These are phyloP conservation scores for Phymatocera aterrima DNA, from an alignment of 2,888 invertebrate genomes.

Conservation along the genomic window DNA sequence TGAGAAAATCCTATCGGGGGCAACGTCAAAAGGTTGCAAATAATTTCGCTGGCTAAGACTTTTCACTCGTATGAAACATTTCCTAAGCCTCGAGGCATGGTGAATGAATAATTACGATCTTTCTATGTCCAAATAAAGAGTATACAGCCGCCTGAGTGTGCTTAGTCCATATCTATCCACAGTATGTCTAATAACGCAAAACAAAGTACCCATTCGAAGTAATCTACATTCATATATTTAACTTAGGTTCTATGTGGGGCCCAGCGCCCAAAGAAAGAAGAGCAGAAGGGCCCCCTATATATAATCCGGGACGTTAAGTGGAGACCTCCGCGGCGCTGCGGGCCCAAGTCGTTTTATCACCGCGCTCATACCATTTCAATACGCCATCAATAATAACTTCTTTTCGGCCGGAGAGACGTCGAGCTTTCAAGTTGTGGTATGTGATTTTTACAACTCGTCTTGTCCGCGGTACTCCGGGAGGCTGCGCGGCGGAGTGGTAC, in stretches of 20 bases:
- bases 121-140: background rate
- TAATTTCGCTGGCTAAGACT: no score
- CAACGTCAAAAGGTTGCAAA: background rate
- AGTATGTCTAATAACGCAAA: slow-evolving; percentile 50
- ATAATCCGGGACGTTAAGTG: slow-evolving; percentile 72
- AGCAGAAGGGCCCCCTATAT: slow-evolving; percentile 62
- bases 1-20: background rate
- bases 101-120: no score
- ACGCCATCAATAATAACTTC: slow-evolving; percentile 73
- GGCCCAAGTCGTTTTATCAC: slow-evolving; percentile 72
- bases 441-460: slow-evolving; percentile 45
- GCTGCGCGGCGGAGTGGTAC: background rate
- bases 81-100: no score
- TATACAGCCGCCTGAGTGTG: background rate
- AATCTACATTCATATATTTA: slow-evolving; percentile 64
- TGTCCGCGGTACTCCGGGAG: background rate
- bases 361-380: slow-evolving; percentile 73
- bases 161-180: background rate
- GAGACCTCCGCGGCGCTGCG: slow-evolving; percentile 70
- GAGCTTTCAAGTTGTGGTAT: slow-evolving; percentile 54
- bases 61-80: no score
- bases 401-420: slow-evolving; percentile 62
- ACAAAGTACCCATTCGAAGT: slow-evolving; percentile 64
- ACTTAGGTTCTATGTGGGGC: slow-evolving; percentile 60
- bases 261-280: slow-evolving; percentile 62